Evolutionary conservation across 1,140 invertebrate genomes (phyloP).

Genomic region (Drosophila mauritiana): DNA sequence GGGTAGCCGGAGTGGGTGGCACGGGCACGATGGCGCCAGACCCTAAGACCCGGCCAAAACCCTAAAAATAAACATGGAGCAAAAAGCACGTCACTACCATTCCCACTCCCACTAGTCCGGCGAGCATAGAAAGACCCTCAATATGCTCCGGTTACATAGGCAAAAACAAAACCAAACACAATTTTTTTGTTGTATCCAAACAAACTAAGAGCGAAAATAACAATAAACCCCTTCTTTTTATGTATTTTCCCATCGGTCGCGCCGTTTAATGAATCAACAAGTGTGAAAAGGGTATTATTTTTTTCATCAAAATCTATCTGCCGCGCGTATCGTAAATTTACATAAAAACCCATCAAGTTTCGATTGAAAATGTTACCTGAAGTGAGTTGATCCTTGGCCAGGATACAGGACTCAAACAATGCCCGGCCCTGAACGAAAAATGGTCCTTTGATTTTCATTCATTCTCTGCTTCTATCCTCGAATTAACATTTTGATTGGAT

Average conservation of each 20-base stretch:
- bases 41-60: slow-evolving; percentile 41
- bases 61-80: slow-evolving; percentile 64
- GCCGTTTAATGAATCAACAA: slow-evolving; percentile 70
- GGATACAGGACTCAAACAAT: slow-evolving; percentile 25
- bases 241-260: background rate
- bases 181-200: slow-evolving; percentile 5
- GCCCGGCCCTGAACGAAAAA: background rate
- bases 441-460: slow-evolving; percentile 34
- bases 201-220: slow-evolving; percentile 28
- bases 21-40: slow-evolving; percentile 47
- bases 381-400: slow-evolving; percentile 6
- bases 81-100: slow-evolving; percentile 41
- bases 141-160: slow-evolving; percentile 51
- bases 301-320: slow-evolving; percentile 27
- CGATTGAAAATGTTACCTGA: slow-evolving; percentile 29
- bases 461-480: slow-evolving; percentile 36
- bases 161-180: slow-evolving; percentile 12
- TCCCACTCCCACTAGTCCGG: slow-evolving; percentile 17
- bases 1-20: background rate
- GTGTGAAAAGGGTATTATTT: slow-evolving; percentile 31
- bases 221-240: slow-evolving; percentile 28
- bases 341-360: slow-evolving; percentile 41
- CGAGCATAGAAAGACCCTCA: slow-evolving; percentile 52
- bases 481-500: slow-evolving; percentile 84
- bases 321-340: slow-evolving; percentile 13